A percentile compares a stretch with the other conserved stretches of the same genome.
Conservation (phyloP, 2,797 vertebrate genomes). For the Meriones psammophilus region DNA sequence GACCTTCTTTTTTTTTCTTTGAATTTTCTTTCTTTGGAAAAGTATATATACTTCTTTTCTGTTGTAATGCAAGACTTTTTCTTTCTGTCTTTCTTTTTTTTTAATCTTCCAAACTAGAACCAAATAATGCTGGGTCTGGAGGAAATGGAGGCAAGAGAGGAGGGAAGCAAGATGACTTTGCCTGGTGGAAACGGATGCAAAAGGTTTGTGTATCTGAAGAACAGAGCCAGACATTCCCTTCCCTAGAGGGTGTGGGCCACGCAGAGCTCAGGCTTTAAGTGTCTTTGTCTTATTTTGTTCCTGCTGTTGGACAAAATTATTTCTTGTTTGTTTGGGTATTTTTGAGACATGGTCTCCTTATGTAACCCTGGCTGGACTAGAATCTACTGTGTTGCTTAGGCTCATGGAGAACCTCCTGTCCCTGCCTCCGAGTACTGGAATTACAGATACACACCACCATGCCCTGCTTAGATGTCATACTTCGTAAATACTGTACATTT, state of each 20-base stretch:
- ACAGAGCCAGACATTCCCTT: neutral
- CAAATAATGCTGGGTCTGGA: constrained; percentile 80
- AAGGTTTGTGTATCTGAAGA: constrained; percentile 85
- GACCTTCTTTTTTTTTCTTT: neutral
- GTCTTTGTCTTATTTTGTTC: neutral
- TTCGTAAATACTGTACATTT: neutral
- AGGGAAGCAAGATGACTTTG: constrained; percentile 83
- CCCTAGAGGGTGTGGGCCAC: too few species aligned
- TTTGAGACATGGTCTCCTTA: neutral
- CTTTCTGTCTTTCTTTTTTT: neutral
- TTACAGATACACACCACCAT: neutral
- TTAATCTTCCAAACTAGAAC: constrained; percentile 81
- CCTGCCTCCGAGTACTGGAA: neutral
- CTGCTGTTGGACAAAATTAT: neutral
- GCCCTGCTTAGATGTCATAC: neutral
- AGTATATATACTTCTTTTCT: neutral
- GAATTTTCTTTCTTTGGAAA: neutral
- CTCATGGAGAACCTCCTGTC: neutral
- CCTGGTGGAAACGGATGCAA: constrained; percentile 90
- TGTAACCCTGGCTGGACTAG: neutral
- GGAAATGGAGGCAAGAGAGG: constrained; percentile 74
- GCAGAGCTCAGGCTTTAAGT: neutral
- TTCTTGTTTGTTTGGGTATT: neutral
- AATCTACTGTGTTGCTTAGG: neutral
- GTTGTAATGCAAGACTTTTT: constrained; percentile 13